Base-by-base conservation (phyloP, 2,113 vertebrate species). In the Silurus meridionalis region DNA sequence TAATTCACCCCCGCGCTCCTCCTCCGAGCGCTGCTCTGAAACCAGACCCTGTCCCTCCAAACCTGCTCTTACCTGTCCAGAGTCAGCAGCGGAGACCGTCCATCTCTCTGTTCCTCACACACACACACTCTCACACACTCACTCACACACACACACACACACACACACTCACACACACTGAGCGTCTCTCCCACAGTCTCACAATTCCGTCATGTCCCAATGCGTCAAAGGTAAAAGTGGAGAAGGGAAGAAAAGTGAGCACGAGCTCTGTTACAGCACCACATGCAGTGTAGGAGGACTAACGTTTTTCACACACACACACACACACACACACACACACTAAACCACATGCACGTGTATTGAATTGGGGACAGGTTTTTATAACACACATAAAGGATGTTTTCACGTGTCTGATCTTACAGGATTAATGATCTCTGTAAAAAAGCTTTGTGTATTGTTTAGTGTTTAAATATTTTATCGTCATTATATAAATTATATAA, bases 221-320 rank as follows among this genome's bases (percentile, higher is more conserved):
- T 89, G 90, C 90, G 90, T 91, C 90, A 91, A 90, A 90, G 90
- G 85, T 89, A 89, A 91, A 88, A 90, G 89, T 90, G 88, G 88
- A 88, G 89, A 90, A n/a, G 69, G 88, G 86, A 84, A 81, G 80
- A 89, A 90, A 87, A 58, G 88, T 86, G 74, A 90, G 88, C 90
- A 78, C 87, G 86, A 87, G 74, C 88, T 57, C 71, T 57, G 93
- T 91, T 89, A 94, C 93, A 94, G 94, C 94, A 92, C 94, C 94
- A 92, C 94, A 88, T 91, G 91, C 87, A 91, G 94, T 91, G 85
- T 90, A 84, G 93, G 94, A 94, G 94, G 94, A 95, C 94, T 88
- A 46, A 80, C 14, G 69, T 67, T 80, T 53, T 7, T 37, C 23
- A 37, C 81, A 69, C 60, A 9, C 75, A 5, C 53, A 28, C 75